Conservation (phyloP, 2,797 vertebrate genomes). For the Tokudaia tokunoshimensis region DNA sequence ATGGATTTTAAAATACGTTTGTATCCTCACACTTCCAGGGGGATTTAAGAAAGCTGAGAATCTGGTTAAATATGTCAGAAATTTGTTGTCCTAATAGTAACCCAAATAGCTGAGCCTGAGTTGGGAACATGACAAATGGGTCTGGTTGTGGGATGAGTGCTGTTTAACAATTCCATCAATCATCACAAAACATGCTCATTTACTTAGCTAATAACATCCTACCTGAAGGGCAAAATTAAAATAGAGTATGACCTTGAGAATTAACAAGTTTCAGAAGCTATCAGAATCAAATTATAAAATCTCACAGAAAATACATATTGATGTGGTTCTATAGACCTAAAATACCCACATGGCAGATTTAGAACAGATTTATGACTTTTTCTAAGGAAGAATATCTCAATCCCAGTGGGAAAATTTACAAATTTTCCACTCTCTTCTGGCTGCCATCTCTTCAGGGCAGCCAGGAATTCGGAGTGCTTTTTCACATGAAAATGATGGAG, state of each 20-base stretch:
- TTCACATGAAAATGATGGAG: background rate
- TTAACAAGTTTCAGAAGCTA: constrained; percentile 79
- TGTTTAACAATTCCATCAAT: constrained; percentile 84
- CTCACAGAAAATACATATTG: constrained; percentile 68
- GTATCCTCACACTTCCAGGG: background rate
- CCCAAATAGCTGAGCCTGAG: constrained; percentile 74
- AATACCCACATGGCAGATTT: constrained; percentile 46
- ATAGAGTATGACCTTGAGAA: constrained; percentile 80
- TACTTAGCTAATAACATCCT: constrained; percentile 81
- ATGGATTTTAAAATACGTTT: constrained; percentile 41
- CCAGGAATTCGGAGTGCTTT: background rate
- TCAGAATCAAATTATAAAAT: constrained; percentile 76
- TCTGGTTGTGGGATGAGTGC: constrained; percentile 76
- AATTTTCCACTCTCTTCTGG: no score
- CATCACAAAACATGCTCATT: constrained; percentile 83
- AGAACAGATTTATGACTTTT: constrained; percentile 59
- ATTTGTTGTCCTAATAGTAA: constrained; percentile 69
- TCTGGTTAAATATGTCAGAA: constrained; percentile 51
- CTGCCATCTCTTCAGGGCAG: background rate
- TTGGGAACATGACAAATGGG: constrained; percentile 80
- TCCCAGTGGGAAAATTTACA: background rate
- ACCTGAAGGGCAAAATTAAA: constrained; percentile 80
- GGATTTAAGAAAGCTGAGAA: background rate
- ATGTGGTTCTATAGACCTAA: constrained; percentile 24
- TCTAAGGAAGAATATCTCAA: background rate